phyloP scores from a whole-genome alignment of 1,140 invertebrate species.

The Odontomachus brunneus region DNA sequence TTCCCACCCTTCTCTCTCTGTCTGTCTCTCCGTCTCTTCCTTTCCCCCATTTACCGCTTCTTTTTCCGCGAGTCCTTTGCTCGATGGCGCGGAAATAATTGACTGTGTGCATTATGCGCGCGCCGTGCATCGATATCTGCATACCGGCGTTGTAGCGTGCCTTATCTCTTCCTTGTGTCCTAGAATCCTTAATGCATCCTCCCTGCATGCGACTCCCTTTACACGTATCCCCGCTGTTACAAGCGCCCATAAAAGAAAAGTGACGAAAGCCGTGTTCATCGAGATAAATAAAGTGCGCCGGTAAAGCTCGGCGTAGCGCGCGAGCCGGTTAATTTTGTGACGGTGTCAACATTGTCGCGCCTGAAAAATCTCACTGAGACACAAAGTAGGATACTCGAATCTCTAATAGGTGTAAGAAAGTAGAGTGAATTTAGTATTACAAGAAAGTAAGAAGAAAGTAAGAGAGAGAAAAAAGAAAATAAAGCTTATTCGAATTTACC shows the following conservation, averaged over 20 bases:
- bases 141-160: neutral
- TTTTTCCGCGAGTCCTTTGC: constrained; percentile 31
- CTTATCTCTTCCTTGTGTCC: constrained; percentile 60
- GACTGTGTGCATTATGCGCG: constrained; percentile 56
- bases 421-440: no score
- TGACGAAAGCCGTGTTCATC: constrained; percentile 15
- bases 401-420: neutral
- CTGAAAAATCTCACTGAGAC: neutral
- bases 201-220: constrained; percentile 33
- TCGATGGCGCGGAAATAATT: constrained; percentile 53
- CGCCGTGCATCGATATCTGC: constrained; percentile 35
- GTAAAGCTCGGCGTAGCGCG: constrained; percentile 3
- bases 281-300: constrained; percentile 43
- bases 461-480: no score
- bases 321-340: constrained; percentile 17
- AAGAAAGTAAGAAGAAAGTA: no score
- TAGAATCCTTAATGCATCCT: constrained; percentile 60
- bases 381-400: neutral
- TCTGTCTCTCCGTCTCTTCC: neutral
- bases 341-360: constrained; percentile 30
- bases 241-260: constrained; percentile 10
- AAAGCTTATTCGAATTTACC: no score
- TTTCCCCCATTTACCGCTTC: neutral
- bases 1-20: neutral
- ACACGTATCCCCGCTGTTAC: constrained; percentile 10